Evolutionary conservation across 2,797 vertebrate genomes (phyloP).

Genomic region (Aphelocoma californica): DNA sequence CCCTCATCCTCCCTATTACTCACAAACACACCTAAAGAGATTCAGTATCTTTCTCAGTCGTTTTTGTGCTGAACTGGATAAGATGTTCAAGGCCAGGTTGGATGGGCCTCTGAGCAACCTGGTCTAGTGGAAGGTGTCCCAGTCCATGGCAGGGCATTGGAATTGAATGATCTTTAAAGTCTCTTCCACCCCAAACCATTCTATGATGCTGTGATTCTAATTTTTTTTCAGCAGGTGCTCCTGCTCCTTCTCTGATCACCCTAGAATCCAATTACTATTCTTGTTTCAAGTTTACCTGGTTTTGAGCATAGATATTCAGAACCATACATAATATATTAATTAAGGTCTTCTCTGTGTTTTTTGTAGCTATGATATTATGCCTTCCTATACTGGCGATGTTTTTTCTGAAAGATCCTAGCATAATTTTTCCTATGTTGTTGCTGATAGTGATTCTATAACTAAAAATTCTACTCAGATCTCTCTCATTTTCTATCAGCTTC

Average conservation of each 20-base stretch:
- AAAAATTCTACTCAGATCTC: not conserved
- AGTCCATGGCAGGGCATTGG: accelerated
- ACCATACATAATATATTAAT: not conserved
- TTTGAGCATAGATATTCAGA: not conserved
- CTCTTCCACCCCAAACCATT: not conserved
- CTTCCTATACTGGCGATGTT: not conserved
- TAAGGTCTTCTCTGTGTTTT: not conserved
- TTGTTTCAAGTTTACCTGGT: not conserved
- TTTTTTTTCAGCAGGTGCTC: not conserved
- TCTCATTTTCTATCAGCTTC: not conserved
- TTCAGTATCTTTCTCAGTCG: not conserved
- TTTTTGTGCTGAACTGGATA: not conserved
- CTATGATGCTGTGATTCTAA: not conserved
- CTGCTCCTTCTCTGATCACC: not conserved
- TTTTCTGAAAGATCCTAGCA: not conserved
- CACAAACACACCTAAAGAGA: not conserved
- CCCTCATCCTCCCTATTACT: not conserved
- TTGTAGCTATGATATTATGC: not conserved
- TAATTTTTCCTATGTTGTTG: not conserved
- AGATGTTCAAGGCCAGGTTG: not conserved
- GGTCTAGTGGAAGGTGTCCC: not conserved
- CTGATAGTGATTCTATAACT: not conserved
- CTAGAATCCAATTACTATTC: not conserved
- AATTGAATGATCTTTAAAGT: not conserved
- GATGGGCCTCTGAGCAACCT: not conserved